Conservation (phyloP, 2,797 vertebrate genomes). For the Naso thynnoides region DNA sequence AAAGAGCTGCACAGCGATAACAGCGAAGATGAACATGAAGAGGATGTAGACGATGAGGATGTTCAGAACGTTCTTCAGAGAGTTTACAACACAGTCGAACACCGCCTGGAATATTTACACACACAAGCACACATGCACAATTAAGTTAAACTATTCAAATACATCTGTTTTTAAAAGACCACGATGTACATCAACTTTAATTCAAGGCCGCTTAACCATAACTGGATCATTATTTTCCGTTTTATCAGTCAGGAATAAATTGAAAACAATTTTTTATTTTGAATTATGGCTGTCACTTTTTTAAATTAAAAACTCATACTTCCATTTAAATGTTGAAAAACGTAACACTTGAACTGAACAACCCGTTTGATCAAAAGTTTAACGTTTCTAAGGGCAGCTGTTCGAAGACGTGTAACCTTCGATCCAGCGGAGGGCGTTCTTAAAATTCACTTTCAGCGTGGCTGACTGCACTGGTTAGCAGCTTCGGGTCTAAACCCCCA, state of each 20-base stretch:
- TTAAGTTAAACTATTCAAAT: too few species aligned
- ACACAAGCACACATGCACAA: conserved; percentile 2
- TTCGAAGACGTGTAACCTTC: too few species aligned
- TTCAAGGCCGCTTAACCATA: background rate
- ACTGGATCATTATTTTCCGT: background rate
- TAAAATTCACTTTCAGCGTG: too few species aligned
- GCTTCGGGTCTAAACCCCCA: too few species aligned
- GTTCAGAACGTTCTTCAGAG: conserved; percentile 98
- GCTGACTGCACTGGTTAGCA: too few species aligned
- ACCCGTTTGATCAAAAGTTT: too few species aligned
- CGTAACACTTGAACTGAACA: too few species aligned
- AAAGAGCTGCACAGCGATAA: conserved; percentile 98
- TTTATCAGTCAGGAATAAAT: background rate
- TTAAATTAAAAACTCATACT: too few species aligned
- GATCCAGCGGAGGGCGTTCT: too few species aligned
- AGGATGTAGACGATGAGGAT: conserved; percentile 99
- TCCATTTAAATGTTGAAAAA: too few species aligned
- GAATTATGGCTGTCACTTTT: background rate
- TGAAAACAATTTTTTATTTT: background rate
- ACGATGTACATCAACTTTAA: background rate
- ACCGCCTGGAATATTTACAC: conserved; percentile 87
- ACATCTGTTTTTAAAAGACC: background rate
- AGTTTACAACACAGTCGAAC: conserved; percentile 98
- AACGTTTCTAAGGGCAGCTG: too few species aligned
- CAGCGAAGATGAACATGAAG: conserved; percentile 99